Conservation (phyloP, 1,140 invertebrate species). For the Hyphantria cunea region DNA sequence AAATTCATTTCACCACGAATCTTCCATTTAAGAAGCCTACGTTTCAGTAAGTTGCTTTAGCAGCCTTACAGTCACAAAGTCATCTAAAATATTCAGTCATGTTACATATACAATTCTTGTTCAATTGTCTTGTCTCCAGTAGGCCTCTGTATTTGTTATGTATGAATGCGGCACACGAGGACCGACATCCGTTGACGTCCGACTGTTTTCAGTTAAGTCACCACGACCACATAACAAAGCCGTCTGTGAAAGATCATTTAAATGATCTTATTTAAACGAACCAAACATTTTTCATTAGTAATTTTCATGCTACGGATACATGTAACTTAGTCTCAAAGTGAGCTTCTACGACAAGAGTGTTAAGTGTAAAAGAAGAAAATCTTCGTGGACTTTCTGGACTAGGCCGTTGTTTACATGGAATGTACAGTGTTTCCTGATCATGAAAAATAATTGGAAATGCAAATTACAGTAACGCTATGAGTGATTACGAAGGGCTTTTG, state of each 20-base stretch:
- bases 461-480: conserved; percentile 47
- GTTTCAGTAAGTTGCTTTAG: no score
- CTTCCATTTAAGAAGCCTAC: no score
- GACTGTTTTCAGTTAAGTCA: conserved; percentile 60
- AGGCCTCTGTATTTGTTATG: conserved; percentile 53
- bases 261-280: conserved; percentile 28
- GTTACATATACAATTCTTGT: conserved; percentile 45
- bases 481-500: conserved; percentile 63
- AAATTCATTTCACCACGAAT: no score
- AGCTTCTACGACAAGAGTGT: conserved; percentile 27
- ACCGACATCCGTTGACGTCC: conserved; percentile 62
- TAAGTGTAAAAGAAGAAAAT: conserved; percentile 21
- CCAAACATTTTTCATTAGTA: no score
- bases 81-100: conserved; percentile 40
- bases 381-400: conserved; percentile 6
- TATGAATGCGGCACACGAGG: conserved; percentile 49
- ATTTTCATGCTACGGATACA: no score
- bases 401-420: conserved; percentile 10
- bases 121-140: conserved; percentile 52
- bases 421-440: conserved; percentile 25
- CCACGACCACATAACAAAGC: conserved; percentile 49
- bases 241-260: conserved; percentile 41
- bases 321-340: no score
- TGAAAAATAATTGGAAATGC: conserved; percentile 34
- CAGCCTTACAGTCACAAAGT: no score